These are phyloP conservation scores for Caradrina kadenii DNA, from an alignment of 2,888 invertebrate species.

Conservation along the genomic window DNA sequence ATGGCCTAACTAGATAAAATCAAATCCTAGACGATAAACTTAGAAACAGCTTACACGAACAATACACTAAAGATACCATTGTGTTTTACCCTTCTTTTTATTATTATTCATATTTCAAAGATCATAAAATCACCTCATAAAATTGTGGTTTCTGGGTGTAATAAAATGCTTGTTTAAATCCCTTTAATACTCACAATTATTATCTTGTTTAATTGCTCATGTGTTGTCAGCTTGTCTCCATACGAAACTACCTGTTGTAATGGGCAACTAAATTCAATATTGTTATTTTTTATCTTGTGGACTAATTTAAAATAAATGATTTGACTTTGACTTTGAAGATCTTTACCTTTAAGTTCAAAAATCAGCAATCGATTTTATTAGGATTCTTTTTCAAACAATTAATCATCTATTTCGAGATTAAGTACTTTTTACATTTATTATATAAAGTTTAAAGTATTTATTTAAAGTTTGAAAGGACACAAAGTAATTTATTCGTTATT, in stretches of 20 bases:
- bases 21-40: conserved; percentile 12
- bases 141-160: too few species aligned
- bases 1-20: too few species aligned
- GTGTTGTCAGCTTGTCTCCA: conserved; percentile 15
- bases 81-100: too few species aligned
- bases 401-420: conserved; percentile 10
- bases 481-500: conserved; percentile 36
- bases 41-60: too few species aligned
- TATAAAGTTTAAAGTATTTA: conserved; percentile 3
- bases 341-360: background rate
- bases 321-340: background rate
- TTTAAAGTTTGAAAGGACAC: conserved; percentile 13
- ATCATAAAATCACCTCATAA: too few species aligned
- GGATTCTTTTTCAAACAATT: background rate
- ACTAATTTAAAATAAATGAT: too few species aligned
- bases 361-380: conserved; percentile 15
- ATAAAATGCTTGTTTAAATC: too few species aligned
- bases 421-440: conserved; percentile 22
- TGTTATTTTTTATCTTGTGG: too few species aligned
- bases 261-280: too few species aligned
- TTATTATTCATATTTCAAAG: too few species aligned
- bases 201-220: conserved; percentile 36
- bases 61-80: too few species aligned
- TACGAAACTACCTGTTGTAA: too few species aligned
- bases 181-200: conserved; percentile 19